phyloP scores from a whole-genome alignment of 2,888 invertebrate genomes.

The Plebejus melissa region DNA sequence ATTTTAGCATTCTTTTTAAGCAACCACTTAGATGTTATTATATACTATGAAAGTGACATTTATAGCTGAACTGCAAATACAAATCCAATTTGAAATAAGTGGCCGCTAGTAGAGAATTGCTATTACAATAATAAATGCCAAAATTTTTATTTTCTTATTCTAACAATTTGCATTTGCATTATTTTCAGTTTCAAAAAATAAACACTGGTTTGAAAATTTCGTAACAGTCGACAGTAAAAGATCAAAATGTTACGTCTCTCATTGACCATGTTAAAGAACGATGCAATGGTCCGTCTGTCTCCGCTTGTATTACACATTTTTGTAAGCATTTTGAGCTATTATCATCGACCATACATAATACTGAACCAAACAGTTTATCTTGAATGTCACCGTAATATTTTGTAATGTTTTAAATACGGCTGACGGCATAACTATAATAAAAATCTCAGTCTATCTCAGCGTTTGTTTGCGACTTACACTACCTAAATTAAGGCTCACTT shows the following conservation, averaged over 20 bases:
- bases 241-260: neutral
- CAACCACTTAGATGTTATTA: neutral
- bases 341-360: neutral
- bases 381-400: neutral
- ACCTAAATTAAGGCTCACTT: slow-evolving; percentile 28
- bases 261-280: neutral
- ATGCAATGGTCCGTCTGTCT: neutral
- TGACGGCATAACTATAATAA: slow-evolving; percentile 28
- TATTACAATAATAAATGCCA: slow-evolving; percentile 17
- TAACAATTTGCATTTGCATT: neutral
- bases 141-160: slow-evolving; percentile 1
- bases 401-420: neutral
- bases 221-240: neutral
- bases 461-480: slow-evolving; percentile 26
- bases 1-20: neutral
- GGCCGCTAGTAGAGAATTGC: neutral
- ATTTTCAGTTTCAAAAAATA: neutral
- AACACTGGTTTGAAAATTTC: neutral
- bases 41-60: neutral
- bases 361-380: slow-evolving; percentile 13
- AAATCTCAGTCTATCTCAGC: slow-evolving; percentile 33
- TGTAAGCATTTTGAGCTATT: neutral
- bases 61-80: neutral
- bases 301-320: neutral
- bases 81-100: neutral